A percentile compares a stretch with the other conserved stretches of the same genome.
These are phyloP conservation scores for Pteria penguin DNA, from an alignment of 2,888 invertebrate genomes.

Conservation along the genomic window DNA sequence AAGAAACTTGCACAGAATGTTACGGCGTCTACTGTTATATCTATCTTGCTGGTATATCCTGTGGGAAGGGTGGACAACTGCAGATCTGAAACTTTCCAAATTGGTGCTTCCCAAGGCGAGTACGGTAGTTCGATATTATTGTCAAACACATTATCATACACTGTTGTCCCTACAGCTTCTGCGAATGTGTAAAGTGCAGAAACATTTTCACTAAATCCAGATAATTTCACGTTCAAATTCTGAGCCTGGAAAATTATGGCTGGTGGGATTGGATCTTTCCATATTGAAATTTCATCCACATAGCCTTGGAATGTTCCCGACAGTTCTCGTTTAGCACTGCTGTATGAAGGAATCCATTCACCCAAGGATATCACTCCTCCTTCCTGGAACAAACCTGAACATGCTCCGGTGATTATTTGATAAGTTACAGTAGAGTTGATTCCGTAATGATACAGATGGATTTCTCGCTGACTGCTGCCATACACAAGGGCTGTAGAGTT, in stretches of 20 bases:
- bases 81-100: constrained; percentile 59
- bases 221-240: constrained; percentile 58
- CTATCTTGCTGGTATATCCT: constrained; percentile 4
- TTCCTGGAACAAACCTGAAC: constrained; percentile 48
- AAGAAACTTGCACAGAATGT: constrained; percentile 54
- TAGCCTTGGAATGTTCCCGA: constrained; percentile 51
- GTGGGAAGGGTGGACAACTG: constrained; percentile 43
- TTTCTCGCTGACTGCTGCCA: constrained; percentile 31
- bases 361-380: constrained; percentile 61
- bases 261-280: constrained; percentile 59
- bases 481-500: neutral
- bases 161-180: constrained; percentile 58
- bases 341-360: constrained; percentile 60
- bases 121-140: constrained; percentile 61
- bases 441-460: constrained; percentile 60
- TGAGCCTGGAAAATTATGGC: constrained; percentile 62
- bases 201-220: constrained; percentile 56
- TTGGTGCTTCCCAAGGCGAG: constrained; percentile 66
- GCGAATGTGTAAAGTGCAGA: constrained; percentile 58
- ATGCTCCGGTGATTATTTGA: constrained; percentile 46
- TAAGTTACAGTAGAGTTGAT: constrained; percentile 51
- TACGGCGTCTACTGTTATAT: constrained; percentile 31
- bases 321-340: constrained; percentile 34
- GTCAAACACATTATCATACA: constrained; percentile 55
- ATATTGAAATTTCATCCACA: constrained; percentile 64